These are phyloP conservation scores for Smittia aterrima DNA, from an alignment of 2,888 invertebrate species.

Conservation along the genomic window DNA sequence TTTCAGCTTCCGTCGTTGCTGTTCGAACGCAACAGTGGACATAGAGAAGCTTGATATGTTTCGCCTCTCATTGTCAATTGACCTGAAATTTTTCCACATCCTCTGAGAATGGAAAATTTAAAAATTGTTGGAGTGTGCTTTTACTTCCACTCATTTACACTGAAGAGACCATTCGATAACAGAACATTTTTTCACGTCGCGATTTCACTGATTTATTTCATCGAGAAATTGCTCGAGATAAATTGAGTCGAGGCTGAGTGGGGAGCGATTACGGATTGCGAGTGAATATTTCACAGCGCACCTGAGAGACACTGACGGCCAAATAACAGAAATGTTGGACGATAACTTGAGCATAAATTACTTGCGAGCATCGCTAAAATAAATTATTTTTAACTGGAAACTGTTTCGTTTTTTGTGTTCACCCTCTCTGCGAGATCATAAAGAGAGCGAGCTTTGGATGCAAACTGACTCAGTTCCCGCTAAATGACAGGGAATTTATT, in stretches of 20 bases:
- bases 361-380: constrained; percentile 5
- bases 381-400: constrained; percentile 27
- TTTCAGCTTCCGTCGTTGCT: not conserved
- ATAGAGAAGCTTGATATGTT: not conserved
- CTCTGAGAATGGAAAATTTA: not conserved
- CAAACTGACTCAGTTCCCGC: not conserved
- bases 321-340: not conserved
- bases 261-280: not conserved
- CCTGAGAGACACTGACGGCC: constrained; percentile 24
- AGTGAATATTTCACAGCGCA: constrained; percentile 30
- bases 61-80: constrained; percentile 17
- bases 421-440: constrained; percentile 2
- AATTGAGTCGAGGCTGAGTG: constrained; percentile 20
- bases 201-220: constrained; percentile 31
- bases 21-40: not conserved
- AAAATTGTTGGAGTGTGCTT: constrained; percentile 60
- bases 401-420: not conserved
- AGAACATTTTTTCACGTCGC: constrained; percentile 33
- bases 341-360: constrained; percentile 29
- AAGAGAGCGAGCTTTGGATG: constrained; percentile 29
- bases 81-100: constrained; percentile 24
- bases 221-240: constrained; percentile 2
- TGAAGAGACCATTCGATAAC: not conserved
- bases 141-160: constrained; percentile 11
- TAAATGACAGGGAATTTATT: constrained; percentile 39